Base-by-base conservation (phyloP, 2,888 invertebrate genomes). In the Ochropleura plecta region DNA sequence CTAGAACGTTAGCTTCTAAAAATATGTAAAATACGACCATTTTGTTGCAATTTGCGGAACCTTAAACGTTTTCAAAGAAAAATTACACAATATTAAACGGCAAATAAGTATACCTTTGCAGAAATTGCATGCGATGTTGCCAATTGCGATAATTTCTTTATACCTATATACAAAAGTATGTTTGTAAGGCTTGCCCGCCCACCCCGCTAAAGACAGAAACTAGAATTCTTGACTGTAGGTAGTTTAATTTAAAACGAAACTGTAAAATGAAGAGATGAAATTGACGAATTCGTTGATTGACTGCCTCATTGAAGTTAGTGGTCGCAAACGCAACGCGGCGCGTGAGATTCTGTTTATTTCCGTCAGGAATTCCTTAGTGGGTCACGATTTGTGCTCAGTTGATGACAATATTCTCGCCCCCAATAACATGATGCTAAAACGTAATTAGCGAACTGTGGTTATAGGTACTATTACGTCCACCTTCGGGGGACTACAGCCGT, bases 81-180 rank as follows among this genome's bases (percentile, higher is more conserved):
- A 72, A 82, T 71, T 59, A 62, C 48, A 48, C 42, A 62, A 77
- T 64, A 40, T n/a, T 14, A 16, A 76, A 70, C 66, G 46, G 48
- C 63, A 68, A 70, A 77, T 82, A 18, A 65, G 0, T 51, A n/a
- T 44, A 16, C 18, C 49, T 60, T 49, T 57, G n/a, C 14, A 70
- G 16, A 63, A 77, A 78, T 73, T 72, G 70, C 51, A 18, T 51
- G 63, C 64, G 70, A 73, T 75, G 48, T 65, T 60, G 60, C 16
- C 62, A 79, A 63, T 73, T 70, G 62, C 70, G 30, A 48, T 62
- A 68, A 30, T 62, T n/a, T 62, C 46, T 57, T 8, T 16, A 16
- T 4, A 59, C 8, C 7, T 62, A 8, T n/a, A 44, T 20, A 44
- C 12, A 44, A 62, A 62, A 62, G 12, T n/a, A 44, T 44, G 62